Evolutionary conservation across 2,113 vertebrate species (phyloP).

Genomic region (Stomatorhinus ivindoensis): DNA sequence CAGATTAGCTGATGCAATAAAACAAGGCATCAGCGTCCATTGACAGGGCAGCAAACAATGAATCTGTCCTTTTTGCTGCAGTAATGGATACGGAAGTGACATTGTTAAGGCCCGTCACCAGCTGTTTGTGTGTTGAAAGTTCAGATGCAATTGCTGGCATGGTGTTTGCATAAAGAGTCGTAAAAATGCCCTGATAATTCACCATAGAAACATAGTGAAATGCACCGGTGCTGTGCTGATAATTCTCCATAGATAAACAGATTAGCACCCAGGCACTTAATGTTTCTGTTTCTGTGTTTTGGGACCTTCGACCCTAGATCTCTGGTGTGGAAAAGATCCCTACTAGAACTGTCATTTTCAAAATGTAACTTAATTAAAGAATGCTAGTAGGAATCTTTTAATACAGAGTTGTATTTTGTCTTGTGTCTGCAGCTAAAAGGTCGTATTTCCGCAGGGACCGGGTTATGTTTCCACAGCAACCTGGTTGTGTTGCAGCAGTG

Average conservation of each 20-base stretch:
- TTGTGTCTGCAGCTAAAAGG: neutral
- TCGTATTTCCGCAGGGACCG: neutral
- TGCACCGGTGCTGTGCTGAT: neutral
- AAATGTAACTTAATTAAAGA: neutral
- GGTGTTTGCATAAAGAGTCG: neutral
- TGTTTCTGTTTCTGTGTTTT: neutral
- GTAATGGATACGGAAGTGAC: neutral
- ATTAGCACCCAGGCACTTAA: neutral
- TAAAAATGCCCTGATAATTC: neutral
- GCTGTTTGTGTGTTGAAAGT: neutral
- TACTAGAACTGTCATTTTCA: neutral
- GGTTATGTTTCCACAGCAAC: neutral
- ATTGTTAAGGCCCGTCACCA: neutral
- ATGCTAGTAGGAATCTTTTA: neutral
- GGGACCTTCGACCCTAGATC: neutral
- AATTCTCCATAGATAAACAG: neutral
- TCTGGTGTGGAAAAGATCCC: neutral
- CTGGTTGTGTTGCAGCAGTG: neutral
- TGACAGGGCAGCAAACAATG: conserved; percentile 45
- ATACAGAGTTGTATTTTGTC: neutral
- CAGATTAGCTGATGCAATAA: conserved; percentile 66
- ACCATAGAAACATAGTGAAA: neutral
- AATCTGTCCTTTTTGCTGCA: conserved; percentile 45
- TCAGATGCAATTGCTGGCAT: neutral
- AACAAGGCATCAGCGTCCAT: conserved; percentile 69